Evolutionary conservation across 2,113 vertebrate species (phyloP).

Genomic region (Pyxicephalus adspersus): DNA sequence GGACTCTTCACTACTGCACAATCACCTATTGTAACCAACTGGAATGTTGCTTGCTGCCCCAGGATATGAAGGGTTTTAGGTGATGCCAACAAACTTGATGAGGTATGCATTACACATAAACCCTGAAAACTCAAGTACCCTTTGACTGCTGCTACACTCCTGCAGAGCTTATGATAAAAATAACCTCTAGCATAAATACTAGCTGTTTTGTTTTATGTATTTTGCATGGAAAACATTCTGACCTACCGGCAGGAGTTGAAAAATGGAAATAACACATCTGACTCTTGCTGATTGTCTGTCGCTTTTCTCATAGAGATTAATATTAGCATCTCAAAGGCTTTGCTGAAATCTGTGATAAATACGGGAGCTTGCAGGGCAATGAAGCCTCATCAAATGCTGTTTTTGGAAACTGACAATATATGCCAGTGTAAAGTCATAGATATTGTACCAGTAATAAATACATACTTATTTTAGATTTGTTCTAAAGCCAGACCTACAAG

Average conservation of each 20-base stretch:
- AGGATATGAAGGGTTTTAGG: no score
- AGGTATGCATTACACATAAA: no score
- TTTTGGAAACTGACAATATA: not conserved
- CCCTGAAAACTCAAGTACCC: no score
- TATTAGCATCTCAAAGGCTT: conserved; percentile 25
- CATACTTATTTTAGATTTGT: no score
- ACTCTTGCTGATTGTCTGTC: conserved; percentile 1
- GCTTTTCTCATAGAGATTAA: conserved; percentile 14
- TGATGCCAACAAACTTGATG: no score
- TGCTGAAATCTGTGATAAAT: conserved; percentile 21
- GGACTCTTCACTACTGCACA: no score
- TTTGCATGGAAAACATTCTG: not conserved
- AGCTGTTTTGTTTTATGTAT: conserved; percentile 33
- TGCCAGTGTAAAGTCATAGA: not conserved
- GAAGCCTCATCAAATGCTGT: not conserved
- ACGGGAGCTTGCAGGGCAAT: not conserved
- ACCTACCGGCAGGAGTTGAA: conserved; percentile 1
- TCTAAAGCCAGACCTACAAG: no score
- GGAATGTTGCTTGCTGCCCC: no score
- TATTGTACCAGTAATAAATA: not conserved
- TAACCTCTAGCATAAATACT: not conserved
- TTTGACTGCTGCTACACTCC: no score
- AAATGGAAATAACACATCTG: conserved; percentile 10
- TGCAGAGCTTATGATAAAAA: no score
- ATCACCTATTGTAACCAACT: no score